Conservation (phyloP, 2,888 invertebrate species). For the Alitta virens region DNA sequence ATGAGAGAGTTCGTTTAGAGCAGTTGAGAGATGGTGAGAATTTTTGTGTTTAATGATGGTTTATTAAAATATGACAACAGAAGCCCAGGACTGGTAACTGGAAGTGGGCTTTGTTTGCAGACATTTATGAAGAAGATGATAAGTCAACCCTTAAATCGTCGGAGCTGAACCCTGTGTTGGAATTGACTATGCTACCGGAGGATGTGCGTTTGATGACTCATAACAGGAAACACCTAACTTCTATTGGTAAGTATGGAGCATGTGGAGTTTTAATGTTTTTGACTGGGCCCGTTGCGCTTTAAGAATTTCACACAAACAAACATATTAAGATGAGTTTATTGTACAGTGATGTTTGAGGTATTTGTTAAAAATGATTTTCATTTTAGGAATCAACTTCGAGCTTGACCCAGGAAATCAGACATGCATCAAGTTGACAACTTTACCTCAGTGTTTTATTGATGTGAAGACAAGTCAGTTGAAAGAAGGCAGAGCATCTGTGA, state of each 20-base stretch:
- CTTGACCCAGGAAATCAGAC: no score
- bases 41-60: no score
- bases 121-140: conserved; percentile 24
- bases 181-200: conserved; percentile 52
- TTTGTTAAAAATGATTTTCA: no score
- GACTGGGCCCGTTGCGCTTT: no score
- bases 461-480: neutral
- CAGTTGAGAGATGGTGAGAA: conserved; percentile 60
- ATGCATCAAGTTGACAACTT: no score
- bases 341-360: no score
- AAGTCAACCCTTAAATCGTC: conserved; percentile 28
- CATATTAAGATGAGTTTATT: no score
- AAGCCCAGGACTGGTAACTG: no score
- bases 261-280: no score
- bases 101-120: neutral
- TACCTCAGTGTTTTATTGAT: neutral
- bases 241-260: conserved; percentile 62
- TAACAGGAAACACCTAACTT: conserved; percentile 62
- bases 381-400: neutral
- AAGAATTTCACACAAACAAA: no score
- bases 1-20: conserved; percentile 80
- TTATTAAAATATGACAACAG: no score
- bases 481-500: neutral
- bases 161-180: conserved; percentile 37
- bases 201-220: conserved; percentile 63